Evolutionary conservation across 2,797 vertebrate genomes (phyloP).

Genomic region (Triplophysa bombifrons): DNA sequence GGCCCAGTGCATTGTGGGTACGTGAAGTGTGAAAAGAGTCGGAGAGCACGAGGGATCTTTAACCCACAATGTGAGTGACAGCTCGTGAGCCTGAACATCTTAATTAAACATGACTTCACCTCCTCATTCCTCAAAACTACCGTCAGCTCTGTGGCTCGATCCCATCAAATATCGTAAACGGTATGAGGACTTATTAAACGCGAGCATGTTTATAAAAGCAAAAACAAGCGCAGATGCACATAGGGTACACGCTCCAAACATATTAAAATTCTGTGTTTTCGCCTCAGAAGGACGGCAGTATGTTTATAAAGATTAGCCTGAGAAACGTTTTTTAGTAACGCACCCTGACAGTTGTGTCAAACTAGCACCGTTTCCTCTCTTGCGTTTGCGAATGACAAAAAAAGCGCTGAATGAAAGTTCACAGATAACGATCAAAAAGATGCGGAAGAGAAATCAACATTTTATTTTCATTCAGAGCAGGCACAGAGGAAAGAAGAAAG

Average conservation of each 20-base stretch:
- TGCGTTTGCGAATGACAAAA: slow-evolving; percentile 54
- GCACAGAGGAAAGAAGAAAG: slow-evolving; percentile 59
- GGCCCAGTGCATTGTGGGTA: slow-evolving; percentile 34
- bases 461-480: slow-evolving; percentile 62
- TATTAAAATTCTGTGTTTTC: slow-evolving; percentile 73
- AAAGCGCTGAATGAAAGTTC: slow-evolving; percentile 63
- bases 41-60: slow-evolving; percentile 59
- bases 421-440: slow-evolving; percentile 62
- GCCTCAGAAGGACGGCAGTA: slow-evolving; percentile 69
- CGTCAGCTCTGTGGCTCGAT: slow-evolving; percentile 49
- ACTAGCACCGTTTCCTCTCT: slow-evolving; percentile 59
- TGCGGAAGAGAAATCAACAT: slow-evolving; percentile 49
- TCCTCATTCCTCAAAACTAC: slow-evolving; percentile 47
- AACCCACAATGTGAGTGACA: slow-evolving; percentile 60
- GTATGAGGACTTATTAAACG: slow-evolving; percentile 64
- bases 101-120: slow-evolving; percentile 64
- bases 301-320: slow-evolving; percentile 77
- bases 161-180: slow-evolving; percentile 76
- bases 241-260: slow-evolving; percentile 69
- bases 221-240: slow-evolving; percentile 5
- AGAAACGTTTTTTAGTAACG: slow-evolving; percentile 76
- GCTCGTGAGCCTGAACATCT: slow-evolving; percentile 58
- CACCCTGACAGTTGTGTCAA: slow-evolving; percentile 78
- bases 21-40: slow-evolving; percentile 59
- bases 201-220: slow-evolving; percentile 32